phyloP scores from a whole-genome alignment of 1,140 invertebrate genomes.

The Camponotus vicinus region DNA sequence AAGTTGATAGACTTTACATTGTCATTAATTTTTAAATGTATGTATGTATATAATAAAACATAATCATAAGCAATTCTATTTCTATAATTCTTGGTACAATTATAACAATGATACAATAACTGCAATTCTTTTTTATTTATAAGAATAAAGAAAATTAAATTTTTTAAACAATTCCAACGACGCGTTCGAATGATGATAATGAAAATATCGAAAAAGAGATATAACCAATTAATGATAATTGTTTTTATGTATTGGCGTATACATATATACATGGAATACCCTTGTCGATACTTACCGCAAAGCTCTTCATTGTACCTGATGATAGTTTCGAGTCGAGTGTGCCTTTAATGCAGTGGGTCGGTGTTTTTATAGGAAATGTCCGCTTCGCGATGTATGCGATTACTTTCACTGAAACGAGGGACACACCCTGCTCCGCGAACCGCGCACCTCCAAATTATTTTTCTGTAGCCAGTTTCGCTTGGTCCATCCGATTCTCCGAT shows the following conservation, averaged over 20 bases:
- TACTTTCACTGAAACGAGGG: constrained; percentile 79
- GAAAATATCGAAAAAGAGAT: neutral
- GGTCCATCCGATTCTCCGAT: constrained; percentile 73
- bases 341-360: constrained; percentile 66
- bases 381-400: constrained; percentile 66
- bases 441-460: constrained; percentile 65
- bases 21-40: constrained; percentile 14
- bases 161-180: neutral
- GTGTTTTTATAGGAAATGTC: constrained; percentile 80
- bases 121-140: neutral
- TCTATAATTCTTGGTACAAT: neutral
- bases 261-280: neutral
- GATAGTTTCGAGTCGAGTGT: constrained; percentile 72
- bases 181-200: neutral
- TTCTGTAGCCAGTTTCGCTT: constrained; percentile 27
- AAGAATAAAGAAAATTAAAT: neutral
- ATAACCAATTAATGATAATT: neutral
- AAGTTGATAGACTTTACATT: neutral
- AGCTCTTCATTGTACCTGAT: constrained; percentile 74
- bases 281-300: constrained; percentile 76
- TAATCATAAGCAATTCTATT: neutral
- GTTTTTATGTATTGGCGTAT: neutral
- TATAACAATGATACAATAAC: neutral
- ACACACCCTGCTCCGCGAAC: constrained; percentile 68
- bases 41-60: neutral